Conservation (phyloP, 1,140 invertebrate genomes). For the Zeugodacus cucurbitae region DNA sequence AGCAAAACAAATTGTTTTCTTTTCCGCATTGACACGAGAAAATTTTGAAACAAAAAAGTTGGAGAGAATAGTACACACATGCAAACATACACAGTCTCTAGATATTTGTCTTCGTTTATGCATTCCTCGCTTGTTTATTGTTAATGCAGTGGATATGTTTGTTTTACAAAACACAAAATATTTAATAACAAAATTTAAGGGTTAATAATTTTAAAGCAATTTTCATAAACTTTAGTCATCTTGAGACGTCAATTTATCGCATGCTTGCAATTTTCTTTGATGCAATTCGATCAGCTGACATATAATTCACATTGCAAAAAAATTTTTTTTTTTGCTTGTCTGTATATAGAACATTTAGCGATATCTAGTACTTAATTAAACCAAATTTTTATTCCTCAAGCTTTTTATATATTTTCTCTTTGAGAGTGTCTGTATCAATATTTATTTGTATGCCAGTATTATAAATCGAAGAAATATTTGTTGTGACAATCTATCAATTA, state of each 20-base stretch:
- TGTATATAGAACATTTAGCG: no score
- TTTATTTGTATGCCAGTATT: not conserved
- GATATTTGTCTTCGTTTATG: not conserved
- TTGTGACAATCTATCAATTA: conserved; percentile 10
- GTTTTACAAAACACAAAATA: not conserved
- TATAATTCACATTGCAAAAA: no score
- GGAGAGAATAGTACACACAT: not conserved
- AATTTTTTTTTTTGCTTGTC: no score
- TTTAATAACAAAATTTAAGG: not conserved
- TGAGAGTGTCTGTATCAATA: no score
- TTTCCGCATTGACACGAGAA: not conserved
- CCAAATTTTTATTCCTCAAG: no score
- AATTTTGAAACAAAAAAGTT: not conserved
- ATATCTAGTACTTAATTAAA: no score
- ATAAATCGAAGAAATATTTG: conserved; percentile 36
- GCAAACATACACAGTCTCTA: no score
- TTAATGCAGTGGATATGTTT: not conserved
- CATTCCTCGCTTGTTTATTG: not conserved
- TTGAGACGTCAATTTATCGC: not conserved
- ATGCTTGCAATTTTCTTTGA: no score
- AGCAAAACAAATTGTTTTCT: not conserved
- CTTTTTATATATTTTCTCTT: no score
- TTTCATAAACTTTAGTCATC: not conserved
- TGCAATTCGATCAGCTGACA: no score
- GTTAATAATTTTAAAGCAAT: not conserved